Conservation (phyloP, 2,113 vertebrate genomes). For the Mus spicilegus region DNA sequence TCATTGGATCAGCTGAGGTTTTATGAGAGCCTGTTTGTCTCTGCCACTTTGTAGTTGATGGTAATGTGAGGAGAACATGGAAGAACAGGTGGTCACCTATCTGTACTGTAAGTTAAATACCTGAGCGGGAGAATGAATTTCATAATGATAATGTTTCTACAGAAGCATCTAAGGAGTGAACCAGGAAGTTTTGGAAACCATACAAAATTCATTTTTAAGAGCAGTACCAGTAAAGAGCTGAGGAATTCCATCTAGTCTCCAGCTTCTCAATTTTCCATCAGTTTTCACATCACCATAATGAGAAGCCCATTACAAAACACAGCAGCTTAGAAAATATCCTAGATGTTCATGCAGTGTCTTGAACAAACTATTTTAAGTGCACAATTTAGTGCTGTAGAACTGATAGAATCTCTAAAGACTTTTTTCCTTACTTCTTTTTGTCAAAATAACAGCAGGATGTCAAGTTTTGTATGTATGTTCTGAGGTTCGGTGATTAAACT, state of each 20-base stretch:
- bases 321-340: neutral
- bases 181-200: neutral
- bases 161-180: neutral
- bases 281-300: neutral
- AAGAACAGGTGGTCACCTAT: neutral
- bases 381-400: neutral
- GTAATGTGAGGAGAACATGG: neutral
- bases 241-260: accelerated
- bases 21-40: too few species aligned
- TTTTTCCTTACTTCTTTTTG: neutral
- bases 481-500: too few species aligned
- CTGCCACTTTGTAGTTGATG: neutral
- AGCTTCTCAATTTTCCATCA: neutral
- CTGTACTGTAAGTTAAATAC: neutral
- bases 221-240: neutral
- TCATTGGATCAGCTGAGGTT: neutral
- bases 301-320: neutral
- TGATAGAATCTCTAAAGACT: neutral
- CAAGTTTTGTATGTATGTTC: neutral
- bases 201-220: neutral
- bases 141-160: neutral
- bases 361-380: neutral
- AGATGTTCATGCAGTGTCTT: neutral
- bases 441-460: neutral
- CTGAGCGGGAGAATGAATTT: neutral